Conservation (phyloP, 2,888 invertebrate genomes). For the Philereme vetulata region DNA sequence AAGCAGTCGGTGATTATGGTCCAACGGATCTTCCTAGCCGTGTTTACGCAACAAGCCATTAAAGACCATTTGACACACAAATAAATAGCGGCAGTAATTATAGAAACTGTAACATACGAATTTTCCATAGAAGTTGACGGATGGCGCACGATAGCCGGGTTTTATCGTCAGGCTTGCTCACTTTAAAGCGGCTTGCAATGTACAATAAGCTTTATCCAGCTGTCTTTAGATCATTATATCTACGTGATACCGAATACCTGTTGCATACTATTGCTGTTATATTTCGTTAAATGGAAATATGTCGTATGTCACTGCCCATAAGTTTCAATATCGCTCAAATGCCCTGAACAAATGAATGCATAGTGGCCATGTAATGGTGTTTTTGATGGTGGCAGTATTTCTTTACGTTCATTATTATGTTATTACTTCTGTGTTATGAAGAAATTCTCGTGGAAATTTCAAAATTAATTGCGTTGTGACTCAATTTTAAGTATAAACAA, state of each 20-base stretch:
- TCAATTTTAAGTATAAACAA: conserved; percentile 56
- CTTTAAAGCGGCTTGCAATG: not conserved
- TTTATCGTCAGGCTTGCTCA: conserved; percentile 1
- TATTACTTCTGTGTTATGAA: conserved; percentile 41
- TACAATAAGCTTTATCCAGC: conserved; percentile 4
- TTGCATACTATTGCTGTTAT: not conserved
- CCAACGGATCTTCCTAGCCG: no score
- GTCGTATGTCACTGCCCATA: not conserved
- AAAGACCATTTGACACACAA: conserved; percentile 30
- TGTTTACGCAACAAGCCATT: conserved; percentile 19
- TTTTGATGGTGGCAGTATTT: not conserved
- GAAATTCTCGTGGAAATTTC: conserved; percentile 63
- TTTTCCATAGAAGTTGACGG: conserved; percentile 34
- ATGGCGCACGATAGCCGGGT: conserved; percentile 17
- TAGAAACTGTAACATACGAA: conserved; percentile 32
- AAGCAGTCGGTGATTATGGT: no score
- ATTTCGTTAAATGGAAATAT: not conserved
- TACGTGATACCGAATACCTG: not conserved
- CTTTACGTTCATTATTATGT: not conserved
- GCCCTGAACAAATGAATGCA: not conserved
- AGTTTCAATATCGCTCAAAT: not conserved
- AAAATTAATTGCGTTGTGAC: conserved; percentile 52
- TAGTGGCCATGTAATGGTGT: not conserved
- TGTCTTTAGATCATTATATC: not conserved
- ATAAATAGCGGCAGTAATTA: conserved; percentile 22